Conservation (phyloP, 2,113 vertebrate genomes). For the Guaruba guarouba region DNA sequence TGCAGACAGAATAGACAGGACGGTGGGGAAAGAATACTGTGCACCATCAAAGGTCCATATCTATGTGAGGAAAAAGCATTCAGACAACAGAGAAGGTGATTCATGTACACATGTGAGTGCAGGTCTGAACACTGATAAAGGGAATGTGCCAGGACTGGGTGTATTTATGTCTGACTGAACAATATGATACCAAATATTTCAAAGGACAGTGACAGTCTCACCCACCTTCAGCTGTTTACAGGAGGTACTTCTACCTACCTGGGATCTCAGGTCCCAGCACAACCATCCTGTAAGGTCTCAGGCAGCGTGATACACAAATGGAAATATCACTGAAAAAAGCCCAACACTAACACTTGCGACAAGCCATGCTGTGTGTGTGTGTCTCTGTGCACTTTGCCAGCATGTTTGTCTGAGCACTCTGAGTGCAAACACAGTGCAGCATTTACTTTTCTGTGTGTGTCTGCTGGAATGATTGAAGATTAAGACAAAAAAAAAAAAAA, state of each 20-base stretch:
- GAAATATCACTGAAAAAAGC: not conserved
- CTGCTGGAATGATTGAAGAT: slow-evolving; percentile 44
- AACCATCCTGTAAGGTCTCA: not conserved
- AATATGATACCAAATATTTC: not conserved
- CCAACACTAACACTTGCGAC: not conserved
- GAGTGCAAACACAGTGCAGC: not conserved
- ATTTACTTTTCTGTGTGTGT: not conserved
- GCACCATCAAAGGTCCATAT: not conserved
- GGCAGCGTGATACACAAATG: not conserved
- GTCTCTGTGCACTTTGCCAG: not conserved
- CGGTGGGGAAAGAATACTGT: not conserved
- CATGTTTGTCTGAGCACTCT: not conserved
- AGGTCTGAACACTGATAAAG: not conserved
- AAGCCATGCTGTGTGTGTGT: not conserved
- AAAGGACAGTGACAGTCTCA: not conserved
- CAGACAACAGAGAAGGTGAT: not conserved
- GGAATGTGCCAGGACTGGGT: not conserved
- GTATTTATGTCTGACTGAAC: not conserved
- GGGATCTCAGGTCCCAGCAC: not conserved
- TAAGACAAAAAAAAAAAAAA: not conserved
- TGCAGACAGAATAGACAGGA: not conserved
- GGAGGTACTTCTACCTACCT: not conserved
- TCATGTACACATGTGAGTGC: accelerated
- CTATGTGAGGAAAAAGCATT: accelerated
- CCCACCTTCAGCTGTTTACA: not conserved